Conservation (phyloP, 2,797 vertebrate species). For the Anguilla obscura region DNA sequence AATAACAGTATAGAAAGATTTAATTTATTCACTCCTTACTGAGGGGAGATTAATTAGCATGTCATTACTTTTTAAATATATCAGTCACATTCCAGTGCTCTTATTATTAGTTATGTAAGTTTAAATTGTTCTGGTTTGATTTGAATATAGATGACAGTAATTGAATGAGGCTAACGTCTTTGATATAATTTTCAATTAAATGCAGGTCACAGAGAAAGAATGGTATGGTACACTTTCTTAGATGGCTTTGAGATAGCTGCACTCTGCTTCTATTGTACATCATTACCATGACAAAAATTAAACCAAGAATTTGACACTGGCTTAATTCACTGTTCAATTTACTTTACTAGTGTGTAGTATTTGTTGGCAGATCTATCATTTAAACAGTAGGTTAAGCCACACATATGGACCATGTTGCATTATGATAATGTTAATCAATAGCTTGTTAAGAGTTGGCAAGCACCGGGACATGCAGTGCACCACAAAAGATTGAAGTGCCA, state of each 20-base stretch:
- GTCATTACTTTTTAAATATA: conserved; percentile 2
- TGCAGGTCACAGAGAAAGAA: not conserved
- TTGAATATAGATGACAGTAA: not conserved
- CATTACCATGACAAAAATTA: not conserved
- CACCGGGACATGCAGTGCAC: not conserved
- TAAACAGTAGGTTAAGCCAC: not conserved
- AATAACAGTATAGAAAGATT: not conserved
- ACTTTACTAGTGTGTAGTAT: not conserved
- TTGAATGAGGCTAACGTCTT: not conserved
- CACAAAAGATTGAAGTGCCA: not conserved
- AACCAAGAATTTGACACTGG: not conserved
- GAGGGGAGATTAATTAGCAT: not conserved
- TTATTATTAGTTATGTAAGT: conserved; percentile 16
- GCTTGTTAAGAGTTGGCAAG: not conserved
- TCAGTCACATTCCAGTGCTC: conserved; percentile 8
- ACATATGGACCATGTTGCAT: not conserved
- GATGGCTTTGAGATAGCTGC: not conserved
- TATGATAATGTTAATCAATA: not conserved
- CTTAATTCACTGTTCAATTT: not conserved
- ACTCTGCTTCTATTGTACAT: not conserved
- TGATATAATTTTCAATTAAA: not conserved
- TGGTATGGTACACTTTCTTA: not conserved
- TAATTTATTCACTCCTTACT: conserved; percentile 8
- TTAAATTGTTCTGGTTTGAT: conserved; percentile 3
- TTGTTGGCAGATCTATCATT: not conserved